These are phyloP conservation scores for Triops longicaudatus DNA, from an alignment of 1,140 invertebrate genomes.

Conservation along the genomic window DNA sequence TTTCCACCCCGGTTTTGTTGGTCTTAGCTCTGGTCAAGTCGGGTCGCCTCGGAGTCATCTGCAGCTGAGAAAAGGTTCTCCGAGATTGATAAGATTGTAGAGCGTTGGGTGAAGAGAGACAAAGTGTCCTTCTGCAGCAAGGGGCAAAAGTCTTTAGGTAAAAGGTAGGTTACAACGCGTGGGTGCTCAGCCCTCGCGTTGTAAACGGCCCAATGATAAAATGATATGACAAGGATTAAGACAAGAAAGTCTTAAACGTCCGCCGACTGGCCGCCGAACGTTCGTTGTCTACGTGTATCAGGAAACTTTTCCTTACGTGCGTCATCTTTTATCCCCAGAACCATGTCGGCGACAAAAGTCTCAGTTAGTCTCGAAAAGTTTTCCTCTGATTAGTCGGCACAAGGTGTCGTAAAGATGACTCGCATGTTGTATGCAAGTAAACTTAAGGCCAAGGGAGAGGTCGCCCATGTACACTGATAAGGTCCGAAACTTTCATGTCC, in stretches of 20 bases:
- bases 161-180: too few species aligned
- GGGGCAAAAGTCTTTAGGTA: too few species aligned
- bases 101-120: not conserved
- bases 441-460: not conserved
- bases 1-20: not conserved
- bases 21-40: conserved; percentile 1
- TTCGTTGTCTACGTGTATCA: not conserved
- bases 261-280: not conserved
- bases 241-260: not conserved
- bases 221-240: conserved; percentile 12
- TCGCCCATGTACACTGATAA: not conserved
- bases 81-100: not conserved
- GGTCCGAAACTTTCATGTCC: not conserved
- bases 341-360: conserved; percentile 10
- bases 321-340: not conserved
- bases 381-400: conserved; percentile 6
- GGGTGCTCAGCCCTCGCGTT: not conserved
- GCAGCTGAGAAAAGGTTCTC: not conserved
- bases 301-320: not conserved
- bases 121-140: not conserved
- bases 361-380: not conserved
- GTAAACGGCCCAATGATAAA: conserved; percentile 8
- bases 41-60: not conserved
- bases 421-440: not conserved
- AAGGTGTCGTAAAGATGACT: conserved; percentile 8